A percentile compares a stretch with the other conserved stretches of the same genome.
These are phyloP conservation scores for Cistogaster globosa DNA, from an alignment of 2,888 invertebrate genomes.

Conservation along the genomic window DNA sequence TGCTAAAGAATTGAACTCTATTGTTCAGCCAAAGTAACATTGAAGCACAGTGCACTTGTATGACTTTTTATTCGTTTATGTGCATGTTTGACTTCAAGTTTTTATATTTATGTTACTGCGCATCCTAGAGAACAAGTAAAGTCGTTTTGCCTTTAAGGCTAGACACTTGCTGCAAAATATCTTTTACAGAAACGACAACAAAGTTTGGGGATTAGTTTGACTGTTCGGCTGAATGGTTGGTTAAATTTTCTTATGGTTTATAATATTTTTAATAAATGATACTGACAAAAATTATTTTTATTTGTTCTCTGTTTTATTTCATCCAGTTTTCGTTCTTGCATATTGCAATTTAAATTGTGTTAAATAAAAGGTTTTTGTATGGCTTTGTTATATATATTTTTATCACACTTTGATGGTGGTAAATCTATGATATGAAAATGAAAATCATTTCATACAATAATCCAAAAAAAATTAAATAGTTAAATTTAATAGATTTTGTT, in stretches of 20 bases:
- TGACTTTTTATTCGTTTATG: background rate
- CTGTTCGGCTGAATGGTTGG: constrained; percentile 28
- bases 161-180: constrained; percentile 49
- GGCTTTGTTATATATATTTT: constrained; percentile 39
- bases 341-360: constrained; percentile 47
- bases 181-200: constrained; percentile 29
- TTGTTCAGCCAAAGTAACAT: background rate
- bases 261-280: constrained; percentile 55
- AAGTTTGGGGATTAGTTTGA: constrained; percentile 7
- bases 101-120: background rate
- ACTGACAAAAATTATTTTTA: constrained; percentile 54
- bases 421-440: background rate
- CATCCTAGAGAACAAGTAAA: constrained; percentile 13
- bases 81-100: background rate
- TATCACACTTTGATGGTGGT: constrained; percentile 39
- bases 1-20: too few species aligned
- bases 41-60: background rate
- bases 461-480: background rate
- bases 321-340: constrained; percentile 22
- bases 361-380: constrained; percentile 58
- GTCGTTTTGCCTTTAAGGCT: constrained; percentile 47
- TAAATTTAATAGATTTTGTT: background rate
- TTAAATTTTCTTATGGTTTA: constrained; percentile 52
- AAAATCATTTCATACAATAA: background rate
- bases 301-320: too few species aligned